Base-by-base conservation (phyloP, 2,113 vertebrate species). In the Larimichthys crocea region DNA sequence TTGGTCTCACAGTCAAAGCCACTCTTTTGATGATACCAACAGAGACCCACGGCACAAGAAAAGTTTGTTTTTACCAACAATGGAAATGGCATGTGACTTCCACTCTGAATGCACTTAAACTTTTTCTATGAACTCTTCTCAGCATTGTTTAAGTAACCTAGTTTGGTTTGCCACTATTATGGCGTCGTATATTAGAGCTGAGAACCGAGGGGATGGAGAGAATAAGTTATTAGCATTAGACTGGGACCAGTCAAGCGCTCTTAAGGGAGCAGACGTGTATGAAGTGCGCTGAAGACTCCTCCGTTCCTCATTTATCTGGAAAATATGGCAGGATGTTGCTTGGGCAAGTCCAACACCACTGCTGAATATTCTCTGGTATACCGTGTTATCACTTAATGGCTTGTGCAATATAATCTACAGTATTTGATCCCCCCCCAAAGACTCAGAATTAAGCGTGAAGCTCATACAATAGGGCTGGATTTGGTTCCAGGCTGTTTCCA, bases 171-270 rank as follows among this genome's bases (percentile, higher is more conserved):
- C 61, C 65, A 70, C 69, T 16, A 89, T 75, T 90, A 91, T 61
- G 74, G 82, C 22, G 9, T 73, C 56, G 71, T 81, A 82, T 48
- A 82, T 88, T 48, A 85, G 81, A 83, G 83, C 77, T 63, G 84
- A 92, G 87, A 80, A 79, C 31, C 40, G 11, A 57, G 56, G 42
- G 56, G 19, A 75, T 59, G 59, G 9, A 77, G 63, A 88, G 52
- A 82, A 83, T 56, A 61, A 35, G 72, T 67, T 19, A 92, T 94
- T 94, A 88, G 86, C 92, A 95, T 94, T 40, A 92, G 77, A 94
- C 80, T 92, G 90, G 84, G 83, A 3, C 35, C 84, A 93, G 86
- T 78, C 82, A 87, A 55, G 90, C 92, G 87, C 67, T 80, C 59
- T 80, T 87, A 93, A 94, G 69, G 86, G 84, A 76, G 70, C 62